Evolutionary conservation across 2,888 invertebrate species (phyloP), one percentile per base, ranked within the genome.

Genomic region (Cyaniris semiargus): DNA sequence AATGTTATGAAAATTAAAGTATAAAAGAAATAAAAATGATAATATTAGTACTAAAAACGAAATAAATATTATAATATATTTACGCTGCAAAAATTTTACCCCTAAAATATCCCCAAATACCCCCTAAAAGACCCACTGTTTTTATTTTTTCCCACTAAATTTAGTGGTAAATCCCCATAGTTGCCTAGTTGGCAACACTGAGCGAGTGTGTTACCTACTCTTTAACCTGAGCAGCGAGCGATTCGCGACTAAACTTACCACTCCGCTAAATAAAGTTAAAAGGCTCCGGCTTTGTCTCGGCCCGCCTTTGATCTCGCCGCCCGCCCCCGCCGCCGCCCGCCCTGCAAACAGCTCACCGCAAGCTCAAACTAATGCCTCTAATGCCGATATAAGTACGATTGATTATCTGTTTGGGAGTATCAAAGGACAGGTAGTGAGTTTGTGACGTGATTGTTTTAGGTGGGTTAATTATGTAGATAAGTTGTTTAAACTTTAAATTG

Each of bases 191-290:
- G 34, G 34, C 34, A 34, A 34, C 34, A 34, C 34, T 34, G n/a
- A n/a, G 94, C 89, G 92, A 93, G 93, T 93, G 93, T 93, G 93
- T 94, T 93, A 94, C n/a, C n/a, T n/a, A n/a, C 93, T 93, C 93
- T 93, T 93, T 94, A 93, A 93, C 94, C 93, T 93, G 92, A 53
- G 53, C 53, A 18, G 53, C 53, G 13, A 89, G 90, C 93, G 92
- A 94, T 91, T 92, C 93, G 93, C 93, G 92, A 93, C 91, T 93
- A 93, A 93, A 93, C 93, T 93, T 94, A 93, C 94, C 93, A 94
- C 94, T 94, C 92, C 88, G 93, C 93, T 93, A 93, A 94, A 94
- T 94, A 94, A 94, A 94, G 93, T 94, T 94, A 93, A 94, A 93
- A 94, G 93, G 93, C 93, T 93, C 91, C 90, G 88, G 92, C 93